phyloP scores from a whole-genome alignment of 2,888 invertebrate genomes.

The Thymelicus lineola region DNA sequence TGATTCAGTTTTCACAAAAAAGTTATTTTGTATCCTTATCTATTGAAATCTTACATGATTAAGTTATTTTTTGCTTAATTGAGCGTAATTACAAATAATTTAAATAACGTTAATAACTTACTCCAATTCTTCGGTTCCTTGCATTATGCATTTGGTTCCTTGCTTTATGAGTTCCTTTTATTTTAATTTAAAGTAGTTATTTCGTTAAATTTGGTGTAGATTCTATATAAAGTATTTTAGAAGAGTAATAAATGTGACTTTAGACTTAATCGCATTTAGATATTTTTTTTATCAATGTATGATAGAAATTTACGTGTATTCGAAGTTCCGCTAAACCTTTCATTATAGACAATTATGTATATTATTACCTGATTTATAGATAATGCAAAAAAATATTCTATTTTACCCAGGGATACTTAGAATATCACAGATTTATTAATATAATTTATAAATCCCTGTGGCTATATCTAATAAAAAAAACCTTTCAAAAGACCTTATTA shows the following conservation, averaged over 20 bases:
- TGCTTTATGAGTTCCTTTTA: neutral
- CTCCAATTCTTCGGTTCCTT: neutral
- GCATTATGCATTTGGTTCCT: neutral
- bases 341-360: neutral
- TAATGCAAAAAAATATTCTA: neutral
- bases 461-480: neutral
- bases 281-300: conserved; percentile 37
- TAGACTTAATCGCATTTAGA: conserved; percentile 56
- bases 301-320: neutral
- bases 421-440: neutral
- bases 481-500: conserved; percentile 41
- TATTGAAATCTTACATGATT: no score
- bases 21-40: no score
- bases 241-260: conserved; percentile 82
- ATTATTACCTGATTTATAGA: neutral
- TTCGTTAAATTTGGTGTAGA: conserved; percentile 56
- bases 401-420: neutral
- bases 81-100: neutral
- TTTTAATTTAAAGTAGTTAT: conserved; percentile 40
- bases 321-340: neutral
- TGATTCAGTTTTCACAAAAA: no score
- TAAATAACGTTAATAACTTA: neutral
- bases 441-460: neutral
- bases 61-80: neutral
- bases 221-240: conserved; percentile 61